These are phyloP conservation scores for Leistus spinibarbis DNA, from an alignment of 2,888 invertebrate genomes.

Conservation along the genomic window DNA sequence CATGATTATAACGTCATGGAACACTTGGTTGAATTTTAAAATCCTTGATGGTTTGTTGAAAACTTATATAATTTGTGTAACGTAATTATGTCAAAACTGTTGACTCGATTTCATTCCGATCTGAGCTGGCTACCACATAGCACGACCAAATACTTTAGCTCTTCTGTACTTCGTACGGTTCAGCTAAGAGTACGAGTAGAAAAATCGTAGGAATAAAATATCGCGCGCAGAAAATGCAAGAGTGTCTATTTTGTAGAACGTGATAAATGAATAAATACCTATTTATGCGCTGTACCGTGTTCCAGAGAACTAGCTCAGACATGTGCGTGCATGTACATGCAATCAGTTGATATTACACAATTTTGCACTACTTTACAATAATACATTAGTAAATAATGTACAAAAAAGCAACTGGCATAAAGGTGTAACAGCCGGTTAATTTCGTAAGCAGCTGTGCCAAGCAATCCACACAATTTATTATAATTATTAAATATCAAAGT, in stretches of 20 bases:
- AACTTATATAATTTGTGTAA: too few relatives aligned
- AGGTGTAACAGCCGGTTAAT: not conserved
- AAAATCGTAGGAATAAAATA: too few relatives aligned
- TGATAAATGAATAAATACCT: too few relatives aligned
- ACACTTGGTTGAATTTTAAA: not conserved
- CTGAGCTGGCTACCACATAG: too few relatives aligned
- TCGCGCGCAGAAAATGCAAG: too few relatives aligned
- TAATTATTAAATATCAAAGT: not conserved
- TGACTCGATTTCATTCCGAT: too few relatives aligned
- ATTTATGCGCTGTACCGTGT: not conserved
- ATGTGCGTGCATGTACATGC: not conserved
- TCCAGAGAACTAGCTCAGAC: not conserved
- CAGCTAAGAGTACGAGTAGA: too few relatives aligned
- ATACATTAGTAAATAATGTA: not conserved
- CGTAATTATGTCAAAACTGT: too few relatives aligned
- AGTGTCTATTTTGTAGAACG: too few relatives aligned
- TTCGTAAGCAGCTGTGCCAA: not conserved
- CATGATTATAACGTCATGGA: not conserved
- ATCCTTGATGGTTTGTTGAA: too few relatives aligned
- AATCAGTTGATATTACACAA: not conserved
- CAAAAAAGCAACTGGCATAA: not conserved
- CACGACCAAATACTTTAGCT: too few relatives aligned
- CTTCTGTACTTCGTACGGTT: too few relatives aligned
- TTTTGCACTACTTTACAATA: not conserved
- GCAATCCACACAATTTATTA: not conserved